Evolutionary conservation across 1,140 invertebrate genomes (phyloP), one percentile per base, ranked within the genome.

Genomic region (Asobara japonica): DNA sequence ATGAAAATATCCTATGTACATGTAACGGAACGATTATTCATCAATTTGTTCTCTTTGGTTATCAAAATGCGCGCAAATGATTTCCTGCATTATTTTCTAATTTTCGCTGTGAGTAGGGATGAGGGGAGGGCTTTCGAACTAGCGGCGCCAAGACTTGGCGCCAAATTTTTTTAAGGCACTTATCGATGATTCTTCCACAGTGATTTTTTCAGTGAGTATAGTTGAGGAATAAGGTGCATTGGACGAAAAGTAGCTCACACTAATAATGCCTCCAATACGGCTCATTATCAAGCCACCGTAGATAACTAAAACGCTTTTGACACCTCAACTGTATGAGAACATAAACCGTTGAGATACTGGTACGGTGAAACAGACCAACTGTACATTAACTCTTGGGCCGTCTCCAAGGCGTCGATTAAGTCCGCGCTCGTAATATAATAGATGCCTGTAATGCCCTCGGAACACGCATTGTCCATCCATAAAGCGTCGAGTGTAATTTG

Each of bases 271-370:
- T 45, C 41, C 41, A n/a, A 22, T 27, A 1, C 22, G 18, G 25
- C 25, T 56, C 27, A 68, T 71, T 79, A 80, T 82, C 77, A 73
- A 48, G 70, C 71, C 67, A 69, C 68, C 70, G 65, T 3, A 78
- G 80, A 80, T 82, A 79, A 82, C 79, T 82, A 80, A 80, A 82
- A 80, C 78, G 78, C 77, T 80, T 80, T 80, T 82, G 80, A 80
- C 79, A 82, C 80, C 76, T 82, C 41, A 73, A 62, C 74, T 67
- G 65, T 73, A 73, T 74, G 71, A 75, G 51, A 75, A 77, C 77
- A 80, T 79, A 80, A 80, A 79, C 74, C 76, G 74, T 68, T 76
- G 75, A 80, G 78, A 81, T 80, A 56, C 51, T 8, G 3, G 16
- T 30, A 64, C n/a, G 20, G 1, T 27, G 22, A 56, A 56, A 56